Conservation (phyloP, 1,140 invertebrate species). For the Bombus ignitus region DNA sequence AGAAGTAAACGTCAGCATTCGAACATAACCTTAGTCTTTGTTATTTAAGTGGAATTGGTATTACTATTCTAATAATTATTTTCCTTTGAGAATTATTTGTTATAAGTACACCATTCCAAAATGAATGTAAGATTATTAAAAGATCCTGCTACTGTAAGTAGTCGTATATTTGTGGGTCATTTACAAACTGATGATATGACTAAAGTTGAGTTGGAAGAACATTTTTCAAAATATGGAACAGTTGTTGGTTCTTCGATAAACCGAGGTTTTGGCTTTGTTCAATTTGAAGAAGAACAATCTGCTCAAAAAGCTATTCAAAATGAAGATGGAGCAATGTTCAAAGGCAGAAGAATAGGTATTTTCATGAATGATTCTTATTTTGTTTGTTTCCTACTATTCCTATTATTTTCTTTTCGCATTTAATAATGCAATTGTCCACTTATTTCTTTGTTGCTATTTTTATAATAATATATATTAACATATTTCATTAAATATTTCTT, state of each 20-base stretch:
- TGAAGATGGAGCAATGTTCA: constrained; percentile 87
- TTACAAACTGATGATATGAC: constrained; percentile 86
- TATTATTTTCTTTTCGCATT: neutral
- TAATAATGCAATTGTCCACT: neutral
- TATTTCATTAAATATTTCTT: constrained; percentile 32
- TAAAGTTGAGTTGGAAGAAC: constrained; percentile 87
- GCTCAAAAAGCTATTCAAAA: constrained; percentile 88
- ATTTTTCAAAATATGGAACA: constrained; percentile 89
- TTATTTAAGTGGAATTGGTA: neutral
- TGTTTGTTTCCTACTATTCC: neutral
- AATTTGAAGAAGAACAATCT: constrained; percentile 89
- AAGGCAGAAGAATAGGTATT: constrained; percentile 85
- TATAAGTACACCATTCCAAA: constrained; percentile 17
- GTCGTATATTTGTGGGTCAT: constrained; percentile 90
- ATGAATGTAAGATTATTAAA: constrained; percentile 83
- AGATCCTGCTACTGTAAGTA: constrained; percentile 87
- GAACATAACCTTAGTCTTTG: constrained; percentile 27
- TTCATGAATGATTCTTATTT: neutral
- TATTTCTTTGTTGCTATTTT: neutral
- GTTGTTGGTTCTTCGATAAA: constrained; percentile 89
- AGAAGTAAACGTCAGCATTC: constrained; percentile 20
- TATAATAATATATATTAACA: constrained; percentile 1
- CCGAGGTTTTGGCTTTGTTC: constrained; percentile 92
- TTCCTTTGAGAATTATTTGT: neutral
- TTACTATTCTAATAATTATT: neutral